Percentiles rank a stretch among this genome's conserved stretches.
phyloP scores from a whole-genome alignment of 2,797 vertebrate genomes.

The Pseudochirops corinnae region DNA sequence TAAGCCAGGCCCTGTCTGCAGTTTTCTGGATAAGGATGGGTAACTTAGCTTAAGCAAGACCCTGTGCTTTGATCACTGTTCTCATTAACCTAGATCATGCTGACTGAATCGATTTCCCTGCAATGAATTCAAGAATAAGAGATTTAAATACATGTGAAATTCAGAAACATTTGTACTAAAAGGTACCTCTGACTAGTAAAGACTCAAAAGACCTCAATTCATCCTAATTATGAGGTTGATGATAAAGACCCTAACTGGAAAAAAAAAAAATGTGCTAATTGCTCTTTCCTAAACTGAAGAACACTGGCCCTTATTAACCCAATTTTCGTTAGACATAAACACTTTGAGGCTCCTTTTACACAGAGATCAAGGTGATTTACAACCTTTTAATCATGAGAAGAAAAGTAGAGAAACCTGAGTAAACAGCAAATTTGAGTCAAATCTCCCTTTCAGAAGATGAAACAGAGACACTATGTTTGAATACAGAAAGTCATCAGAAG shows the following conservation, averaged over 20 bases:
- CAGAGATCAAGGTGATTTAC: neutral
- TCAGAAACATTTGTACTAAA: neutral
- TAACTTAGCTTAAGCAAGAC: conserved; percentile 8
- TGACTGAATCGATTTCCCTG: conserved; percentile 18
- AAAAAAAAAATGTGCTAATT: conserved; percentile 16
- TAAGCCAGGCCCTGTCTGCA: neutral
- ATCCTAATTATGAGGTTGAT: neutral
- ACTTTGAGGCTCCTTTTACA: conserved; percentile 32
- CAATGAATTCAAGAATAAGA: neutral
- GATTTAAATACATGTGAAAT: neutral
- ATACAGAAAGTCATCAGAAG: conserved; percentile 50
- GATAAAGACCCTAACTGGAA: conserved; percentile 44
- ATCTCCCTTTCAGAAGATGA: conserved; percentile 24
- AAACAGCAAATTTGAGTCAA: conserved; percentile 32
- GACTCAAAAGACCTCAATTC: neutral
- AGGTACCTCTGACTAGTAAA: neutral
- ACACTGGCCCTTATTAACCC: conserved; percentile 16
- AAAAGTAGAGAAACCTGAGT: conserved; percentile 2
- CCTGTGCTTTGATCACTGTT: conserved; percentile 19
- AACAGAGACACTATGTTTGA: conserved; percentile 49
- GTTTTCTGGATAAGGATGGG: neutral
- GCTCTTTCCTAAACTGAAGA: conserved; percentile 37
- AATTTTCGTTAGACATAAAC: conserved; percentile 27
- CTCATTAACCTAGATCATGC: neutral
- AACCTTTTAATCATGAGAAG: conserved; percentile 16